These are phyloP conservation scores for Brachylomia viminalis DNA, from an alignment of 2,888 invertebrate genomes.

Conservation along the genomic window DNA sequence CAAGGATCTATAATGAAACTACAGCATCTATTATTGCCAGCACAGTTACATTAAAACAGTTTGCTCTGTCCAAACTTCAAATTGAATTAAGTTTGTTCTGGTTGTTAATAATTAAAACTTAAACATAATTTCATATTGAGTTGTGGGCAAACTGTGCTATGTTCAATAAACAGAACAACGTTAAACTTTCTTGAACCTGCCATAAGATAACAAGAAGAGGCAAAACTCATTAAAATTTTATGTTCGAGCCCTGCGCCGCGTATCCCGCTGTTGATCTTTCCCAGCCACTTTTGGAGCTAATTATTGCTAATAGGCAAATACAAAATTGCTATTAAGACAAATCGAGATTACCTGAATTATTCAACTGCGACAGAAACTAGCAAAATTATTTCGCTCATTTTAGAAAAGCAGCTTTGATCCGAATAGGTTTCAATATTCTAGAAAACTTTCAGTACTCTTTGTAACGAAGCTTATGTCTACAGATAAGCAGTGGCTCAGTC, in stretches of 20 bases:
- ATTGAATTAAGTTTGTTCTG: slow-evolving; percentile 75
- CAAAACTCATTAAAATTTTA: slow-evolving; percentile 89
- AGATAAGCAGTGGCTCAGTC: not conserved
- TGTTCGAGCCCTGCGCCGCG: slow-evolving; percentile 75
- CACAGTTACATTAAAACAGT: slow-evolving; percentile 59
- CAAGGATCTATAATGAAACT: slow-evolving; percentile 41
- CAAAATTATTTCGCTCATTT: slow-evolving; percentile 9
- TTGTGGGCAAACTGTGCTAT: slow-evolving; percentile 77
- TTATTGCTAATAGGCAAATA: slow-evolving; percentile 73
- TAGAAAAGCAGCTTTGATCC: not conserved
- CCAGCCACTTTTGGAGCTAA: slow-evolving; percentile 73
- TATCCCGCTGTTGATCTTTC: slow-evolving; percentile 79
- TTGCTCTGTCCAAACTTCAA: slow-evolving; percentile 71
- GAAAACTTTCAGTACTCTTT: not conserved
- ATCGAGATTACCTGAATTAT: slow-evolving; percentile 31
- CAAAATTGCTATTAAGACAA: slow-evolving; percentile 36
- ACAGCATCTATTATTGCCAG: slow-evolving; percentile 25
- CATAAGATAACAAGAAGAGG: slow-evolving; percentile 85
- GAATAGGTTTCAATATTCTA: not conserved
- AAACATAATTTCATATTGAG: slow-evolving; percentile 82
- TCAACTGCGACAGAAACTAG: slow-evolving; percentile 12
- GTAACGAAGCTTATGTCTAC: not conserved
- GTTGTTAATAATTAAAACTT: slow-evolving; percentile 83
- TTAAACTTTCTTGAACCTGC: slow-evolving; percentile 80
- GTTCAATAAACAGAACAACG: slow-evolving; percentile 84